Conservation (phyloP, 2,113 vertebrate species). For the Epinephelus fuscoguttatus region DNA sequence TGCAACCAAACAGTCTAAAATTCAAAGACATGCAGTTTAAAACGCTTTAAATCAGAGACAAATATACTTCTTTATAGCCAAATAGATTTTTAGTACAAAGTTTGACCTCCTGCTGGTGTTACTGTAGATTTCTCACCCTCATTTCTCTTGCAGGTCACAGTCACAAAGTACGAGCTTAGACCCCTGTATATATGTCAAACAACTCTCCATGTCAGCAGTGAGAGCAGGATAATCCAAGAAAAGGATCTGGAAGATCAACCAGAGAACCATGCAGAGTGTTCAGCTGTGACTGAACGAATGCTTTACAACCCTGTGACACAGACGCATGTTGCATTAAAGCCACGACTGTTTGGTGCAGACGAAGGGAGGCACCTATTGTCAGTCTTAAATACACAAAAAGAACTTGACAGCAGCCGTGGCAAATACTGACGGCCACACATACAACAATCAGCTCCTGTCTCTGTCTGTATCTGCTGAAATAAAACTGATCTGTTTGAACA, state of each 20-base stretch:
- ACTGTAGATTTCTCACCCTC: background rate
- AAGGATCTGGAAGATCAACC: conserved; percentile 42
- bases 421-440: background rate
- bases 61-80: too few relatives aligned
- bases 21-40: background rate
- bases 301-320: background rate
- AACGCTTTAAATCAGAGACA: background rate
- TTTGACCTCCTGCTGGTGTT: too few relatives aligned
- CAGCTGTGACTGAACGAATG: conserved; percentile 20
- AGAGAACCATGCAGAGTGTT: conserved; percentile 17
- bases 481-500: background rate
- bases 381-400: background rate
- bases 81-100: background rate
- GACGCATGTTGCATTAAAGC: background rate
- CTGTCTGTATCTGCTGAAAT: background rate
- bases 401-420: background rate
- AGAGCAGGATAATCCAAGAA: conserved; percentile 60
- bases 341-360: background rate
- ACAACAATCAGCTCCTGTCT: background rate
- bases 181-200: conserved; percentile 18
- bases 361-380: background rate
- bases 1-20: background rate
- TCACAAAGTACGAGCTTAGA: conserved; percentile 3
- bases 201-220: conserved; percentile 28
- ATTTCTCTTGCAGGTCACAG: background rate